Evolutionary conservation across 1,140 invertebrate species (phyloP), one percentile per base, ranked within the genome.

Genomic region (Pachyrhynchus sulphureomaculatus): DNA sequence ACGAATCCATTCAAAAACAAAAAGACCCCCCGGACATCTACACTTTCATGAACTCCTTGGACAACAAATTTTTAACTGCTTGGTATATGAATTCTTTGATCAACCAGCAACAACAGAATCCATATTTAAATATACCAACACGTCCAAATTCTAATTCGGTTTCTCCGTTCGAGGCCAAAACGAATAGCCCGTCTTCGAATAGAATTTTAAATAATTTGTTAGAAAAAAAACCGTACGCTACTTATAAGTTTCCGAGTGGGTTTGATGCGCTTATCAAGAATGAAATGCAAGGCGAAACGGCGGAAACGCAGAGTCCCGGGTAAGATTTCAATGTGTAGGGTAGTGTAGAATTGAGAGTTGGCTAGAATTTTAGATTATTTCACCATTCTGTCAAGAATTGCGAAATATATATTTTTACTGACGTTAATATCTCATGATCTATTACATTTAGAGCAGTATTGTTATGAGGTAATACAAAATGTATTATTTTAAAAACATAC

Each of bases 61-160:
- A 84, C 70, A 81, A 82, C 54, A 83, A 83, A 66, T 80, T 86
- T 53, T 69, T 85, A 13, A 80, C 81, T 3, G 81, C 82, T 1
- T 77, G 84, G 68, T 85, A 86, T 70, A 81, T 85, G 81, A 84
- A 82, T 65, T 82, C 82, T 44, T 36, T 70, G 20, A 66, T 84
- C 13, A 49, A 60, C 20, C 62, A 67, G 13, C 53, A 62, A 41
- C 57, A 41, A 18, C 45, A 51, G 26, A 67, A 67, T 53, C 69
- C 71, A 2, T 72, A 71, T 52, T 57, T 73, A 17, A 70, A 65
- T 51, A 54, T 57, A 17, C 21, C 45, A 21, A 13, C 36, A 20
- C 20, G 36, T 15, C 37, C 47, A 20, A 60, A 37, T 33, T 49
- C 44, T n/a, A 60, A 37, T 33, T 49, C 44, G n/a, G 15, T 60